Conservation (phyloP, 2,113 vertebrate genomes). For the Salvelinus alpinus region DNA sequence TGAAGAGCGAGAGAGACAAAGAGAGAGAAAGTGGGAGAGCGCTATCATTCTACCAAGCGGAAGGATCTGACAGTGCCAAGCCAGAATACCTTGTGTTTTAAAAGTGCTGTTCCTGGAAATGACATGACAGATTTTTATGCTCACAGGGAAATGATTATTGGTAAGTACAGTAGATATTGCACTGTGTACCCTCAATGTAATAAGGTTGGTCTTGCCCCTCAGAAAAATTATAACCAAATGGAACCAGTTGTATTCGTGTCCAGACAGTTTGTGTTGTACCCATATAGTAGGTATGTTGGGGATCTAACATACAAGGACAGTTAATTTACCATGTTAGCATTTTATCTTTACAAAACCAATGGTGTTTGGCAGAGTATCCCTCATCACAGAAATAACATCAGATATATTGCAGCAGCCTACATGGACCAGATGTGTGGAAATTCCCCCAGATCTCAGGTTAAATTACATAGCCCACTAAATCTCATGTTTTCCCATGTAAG, state of each 20-base stretch:
- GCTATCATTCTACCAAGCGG: neutral
- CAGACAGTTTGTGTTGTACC: neutral
- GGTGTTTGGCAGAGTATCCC: neutral
- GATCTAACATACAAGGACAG: conserved; percentile 15
- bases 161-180: neutral
- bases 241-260: neutral
- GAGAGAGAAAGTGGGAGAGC: neutral
- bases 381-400: neutral
- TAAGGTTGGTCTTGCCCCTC: too few species aligned
- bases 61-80: conserved; percentile 1
- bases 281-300: neutral
- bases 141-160: conserved; percentile 2
- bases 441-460: neutral
- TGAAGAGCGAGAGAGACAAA: neutral
- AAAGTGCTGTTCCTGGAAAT: conserved; percentile 17
- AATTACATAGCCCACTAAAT: neutral
- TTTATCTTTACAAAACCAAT: conserved; percentile 2
- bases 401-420: neutral
- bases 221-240: too few species aligned
- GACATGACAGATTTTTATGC: neutral
- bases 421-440: neutral
- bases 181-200: neutral
- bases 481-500: conserved; percentile 3
- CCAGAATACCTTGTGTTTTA: conserved; percentile 17
- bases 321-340: neutral